A percentile compares a stretch with the other conserved stretches of the same genome.
Evolutionary conservation across 1,140 invertebrate species (phyloP).

Genomic region (Atopsyche davidsoni): DNA sequence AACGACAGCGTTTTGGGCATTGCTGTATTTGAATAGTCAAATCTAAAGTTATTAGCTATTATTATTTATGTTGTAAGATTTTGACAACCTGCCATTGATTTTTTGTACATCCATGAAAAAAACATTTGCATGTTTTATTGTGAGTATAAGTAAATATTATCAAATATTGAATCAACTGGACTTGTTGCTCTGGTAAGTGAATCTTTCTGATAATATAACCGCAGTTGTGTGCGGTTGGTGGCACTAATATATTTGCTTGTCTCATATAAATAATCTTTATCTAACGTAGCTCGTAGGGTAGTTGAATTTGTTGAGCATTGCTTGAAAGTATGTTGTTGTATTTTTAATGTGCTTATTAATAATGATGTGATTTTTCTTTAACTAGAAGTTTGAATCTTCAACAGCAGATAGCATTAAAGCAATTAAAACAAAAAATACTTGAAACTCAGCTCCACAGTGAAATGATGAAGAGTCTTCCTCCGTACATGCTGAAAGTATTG

Average conservation of each 20-base stretch:
- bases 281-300: neutral
- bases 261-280: neutral
- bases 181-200: too few relatives aligned
- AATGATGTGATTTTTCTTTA: neutral
- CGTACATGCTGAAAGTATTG: conserved; percentile 13
- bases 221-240: too few relatives aligned
- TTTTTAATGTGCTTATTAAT: neutral
- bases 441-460: conserved; percentile 9
- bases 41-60: conserved; percentile 4
- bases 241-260: neutral
- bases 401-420: conserved; percentile 16
- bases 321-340: neutral
- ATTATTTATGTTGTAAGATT: neutral
- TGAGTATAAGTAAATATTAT: conserved; percentile 1
- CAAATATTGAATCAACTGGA: conserved; percentile 3
- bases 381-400: conserved; percentile 7
- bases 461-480: conserved; percentile 3
- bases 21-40: too few relatives aligned
- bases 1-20: too few relatives aligned
- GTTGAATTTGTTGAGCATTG: neutral
- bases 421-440: conserved; percentile 16
- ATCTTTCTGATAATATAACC: too few relatives aligned
- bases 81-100: neutral
- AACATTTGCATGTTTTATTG: neutral
- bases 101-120: conserved; percentile 3